Conservation (phyloP, 2,797 vertebrate genomes). For the Anabacerthia variegaticeps region DNA sequence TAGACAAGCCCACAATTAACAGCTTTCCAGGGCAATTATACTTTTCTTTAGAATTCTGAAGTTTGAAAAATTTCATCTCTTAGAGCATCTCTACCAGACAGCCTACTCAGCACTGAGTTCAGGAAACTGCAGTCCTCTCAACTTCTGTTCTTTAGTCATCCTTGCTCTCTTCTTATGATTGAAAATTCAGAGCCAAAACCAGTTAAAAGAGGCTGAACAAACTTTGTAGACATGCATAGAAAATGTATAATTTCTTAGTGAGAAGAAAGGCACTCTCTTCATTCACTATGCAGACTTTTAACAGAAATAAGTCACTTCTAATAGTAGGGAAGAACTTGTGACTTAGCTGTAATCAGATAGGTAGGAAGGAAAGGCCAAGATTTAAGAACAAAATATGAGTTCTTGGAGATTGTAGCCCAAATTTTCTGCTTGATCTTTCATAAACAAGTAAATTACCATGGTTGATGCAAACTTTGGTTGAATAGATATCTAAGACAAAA, state of each 20-base stretch:
- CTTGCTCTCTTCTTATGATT: neutral
- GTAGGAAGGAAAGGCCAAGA: neutral
- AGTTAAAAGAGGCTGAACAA: neutral
- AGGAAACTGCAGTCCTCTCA: neutral
- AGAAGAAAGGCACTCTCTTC: neutral
- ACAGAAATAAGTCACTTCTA: neutral
- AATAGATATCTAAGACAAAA: neutral
- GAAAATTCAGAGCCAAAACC: neutral
- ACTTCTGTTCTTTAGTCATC: neutral
- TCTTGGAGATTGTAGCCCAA: neutral
- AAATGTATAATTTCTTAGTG: neutral
- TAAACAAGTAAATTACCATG: neutral
- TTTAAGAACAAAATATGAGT: neutral
- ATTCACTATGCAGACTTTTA: neutral
- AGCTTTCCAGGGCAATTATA: neutral
- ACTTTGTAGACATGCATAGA: neutral
- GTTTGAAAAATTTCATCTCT: neutral
- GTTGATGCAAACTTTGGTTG: neutral
- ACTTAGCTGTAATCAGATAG: neutral
- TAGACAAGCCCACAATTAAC: neutral
- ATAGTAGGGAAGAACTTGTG: neutral
- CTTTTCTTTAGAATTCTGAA: neutral
- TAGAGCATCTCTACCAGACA: neutral
- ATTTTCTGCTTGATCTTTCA: neutral
- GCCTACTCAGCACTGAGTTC: neutral